Evolutionary conservation across 2,888 invertebrate species (phyloP).

Genomic region (Agrenia bidenticulata): DNA sequence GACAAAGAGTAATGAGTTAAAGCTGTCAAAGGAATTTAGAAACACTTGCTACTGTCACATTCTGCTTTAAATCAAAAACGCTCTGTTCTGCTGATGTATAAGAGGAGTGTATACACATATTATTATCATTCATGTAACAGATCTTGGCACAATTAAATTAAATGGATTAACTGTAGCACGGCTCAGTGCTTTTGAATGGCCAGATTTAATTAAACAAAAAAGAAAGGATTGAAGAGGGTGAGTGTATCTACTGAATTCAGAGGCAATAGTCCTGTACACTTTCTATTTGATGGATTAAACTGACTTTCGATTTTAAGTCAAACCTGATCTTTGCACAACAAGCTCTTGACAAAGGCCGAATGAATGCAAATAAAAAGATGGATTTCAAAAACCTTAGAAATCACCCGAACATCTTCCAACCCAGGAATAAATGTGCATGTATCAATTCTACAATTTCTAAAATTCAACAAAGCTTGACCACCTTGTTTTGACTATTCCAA

Average conservation of each 20-base stretch:
- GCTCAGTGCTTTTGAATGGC: neutral
- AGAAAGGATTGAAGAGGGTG: neutral
- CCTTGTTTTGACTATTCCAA: no score
- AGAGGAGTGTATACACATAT: no score
- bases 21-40: neutral
- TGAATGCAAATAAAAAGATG: no score
- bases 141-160: neutral
- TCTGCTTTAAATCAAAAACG: neutral
- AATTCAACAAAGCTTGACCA: neutral
- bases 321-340: no score
- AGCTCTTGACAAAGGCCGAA: no score
- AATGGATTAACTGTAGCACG: neutral
- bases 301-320: conserved; percentile 6
- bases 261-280: neutral
- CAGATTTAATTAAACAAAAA: neutral
- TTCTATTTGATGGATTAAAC: conserved; percentile 1
- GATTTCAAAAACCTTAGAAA: no score
- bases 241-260: neutral
- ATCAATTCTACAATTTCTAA: no score
- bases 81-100: no score
- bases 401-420: no score
- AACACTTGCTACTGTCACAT: neutral
- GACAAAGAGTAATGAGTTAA: neutral
- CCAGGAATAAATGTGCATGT: no score
- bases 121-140: neutral